A percentile compares a stretch with the other conserved stretches of the same genome.
Evolutionary conservation across 2,797 vertebrate genomes (phyloP).

Genomic region (Lemur catta): DNA sequence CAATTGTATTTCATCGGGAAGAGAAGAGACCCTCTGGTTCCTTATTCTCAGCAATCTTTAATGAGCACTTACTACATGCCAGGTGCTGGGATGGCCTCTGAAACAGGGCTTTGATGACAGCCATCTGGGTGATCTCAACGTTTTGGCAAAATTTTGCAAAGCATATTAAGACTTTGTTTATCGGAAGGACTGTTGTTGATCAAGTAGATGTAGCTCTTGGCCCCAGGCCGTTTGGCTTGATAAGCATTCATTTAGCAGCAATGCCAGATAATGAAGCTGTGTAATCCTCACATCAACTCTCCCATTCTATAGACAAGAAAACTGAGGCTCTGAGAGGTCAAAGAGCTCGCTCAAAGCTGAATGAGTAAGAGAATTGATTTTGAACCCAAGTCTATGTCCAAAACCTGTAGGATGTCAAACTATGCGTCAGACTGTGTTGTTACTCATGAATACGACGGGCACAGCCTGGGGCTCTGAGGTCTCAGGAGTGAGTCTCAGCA

Average conservation of each 20-base stretch:
- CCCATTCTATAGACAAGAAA: not conserved
- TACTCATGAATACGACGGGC: not conserved
- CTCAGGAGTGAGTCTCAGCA: not conserved
- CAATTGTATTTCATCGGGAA: not conserved
- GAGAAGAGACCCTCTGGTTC: not conserved
- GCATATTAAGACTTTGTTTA: not conserved
- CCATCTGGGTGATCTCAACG: not conserved
- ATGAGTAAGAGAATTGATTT: not conserved
- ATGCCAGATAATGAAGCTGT: not conserved
- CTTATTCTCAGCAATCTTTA: not conserved
- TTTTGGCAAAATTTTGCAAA: not conserved
- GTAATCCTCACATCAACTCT: not conserved
- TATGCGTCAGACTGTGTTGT: not conserved
- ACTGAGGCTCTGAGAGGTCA: not conserved
- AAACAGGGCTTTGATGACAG: accelerated
- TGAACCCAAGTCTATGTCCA: not conserved
- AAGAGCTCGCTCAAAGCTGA: not conserved
- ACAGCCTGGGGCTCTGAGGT: not conserved
- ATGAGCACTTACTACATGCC: not conserved
- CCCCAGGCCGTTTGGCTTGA: accelerated
- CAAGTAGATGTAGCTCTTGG: not conserved
- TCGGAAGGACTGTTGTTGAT: not conserved
- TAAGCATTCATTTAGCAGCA: not conserved
- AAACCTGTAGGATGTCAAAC: not conserved
- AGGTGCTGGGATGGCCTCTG: not conserved